Conservation (phyloP, 2,797 vertebrate species). For the Borostomias antarcticus region DNA sequence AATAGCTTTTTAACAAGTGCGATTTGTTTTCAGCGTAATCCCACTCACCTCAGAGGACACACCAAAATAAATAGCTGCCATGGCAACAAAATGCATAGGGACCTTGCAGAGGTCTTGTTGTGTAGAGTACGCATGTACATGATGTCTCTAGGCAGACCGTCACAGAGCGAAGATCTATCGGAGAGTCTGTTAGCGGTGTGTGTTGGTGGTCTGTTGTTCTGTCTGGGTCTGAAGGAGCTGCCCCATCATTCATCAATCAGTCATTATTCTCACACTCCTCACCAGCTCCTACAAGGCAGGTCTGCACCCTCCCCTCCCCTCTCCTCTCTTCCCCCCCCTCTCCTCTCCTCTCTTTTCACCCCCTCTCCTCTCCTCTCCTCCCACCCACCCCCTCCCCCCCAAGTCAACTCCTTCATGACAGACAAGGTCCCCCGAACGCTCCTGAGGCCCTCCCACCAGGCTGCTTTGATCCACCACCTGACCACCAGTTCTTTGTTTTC, state of each 20-base stretch:
- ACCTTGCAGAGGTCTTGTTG: neutral
- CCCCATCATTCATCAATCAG: neutral
- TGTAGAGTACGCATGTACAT: neutral
- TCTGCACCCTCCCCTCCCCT: no score
- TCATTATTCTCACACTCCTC: neutral
- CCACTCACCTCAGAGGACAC: neutral
- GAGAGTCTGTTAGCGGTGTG: no score
- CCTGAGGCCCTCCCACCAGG: conserved; percentile 29
- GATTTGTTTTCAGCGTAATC: conserved; percentile 13
- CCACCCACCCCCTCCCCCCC: neutral
- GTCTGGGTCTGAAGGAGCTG: neutral
- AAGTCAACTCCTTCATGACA: neutral
- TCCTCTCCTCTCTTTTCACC: no score
- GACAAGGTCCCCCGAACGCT: conserved; percentile 37
- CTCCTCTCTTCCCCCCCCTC: no score
- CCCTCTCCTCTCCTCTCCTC: no score
- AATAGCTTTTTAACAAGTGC: conserved; percentile 23
- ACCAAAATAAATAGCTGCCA: neutral
- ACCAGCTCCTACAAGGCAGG: no score
- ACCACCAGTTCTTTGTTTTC: neutral
- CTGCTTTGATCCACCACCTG: conserved; percentile 23
- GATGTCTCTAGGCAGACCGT: neutral
- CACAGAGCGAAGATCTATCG: no score
- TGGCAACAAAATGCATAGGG: neutral
- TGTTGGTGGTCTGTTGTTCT: no score